These are phyloP conservation scores for Choreutis nemorana DNA, from an alignment of 2,888 invertebrate species.

Conservation along the genomic window DNA sequence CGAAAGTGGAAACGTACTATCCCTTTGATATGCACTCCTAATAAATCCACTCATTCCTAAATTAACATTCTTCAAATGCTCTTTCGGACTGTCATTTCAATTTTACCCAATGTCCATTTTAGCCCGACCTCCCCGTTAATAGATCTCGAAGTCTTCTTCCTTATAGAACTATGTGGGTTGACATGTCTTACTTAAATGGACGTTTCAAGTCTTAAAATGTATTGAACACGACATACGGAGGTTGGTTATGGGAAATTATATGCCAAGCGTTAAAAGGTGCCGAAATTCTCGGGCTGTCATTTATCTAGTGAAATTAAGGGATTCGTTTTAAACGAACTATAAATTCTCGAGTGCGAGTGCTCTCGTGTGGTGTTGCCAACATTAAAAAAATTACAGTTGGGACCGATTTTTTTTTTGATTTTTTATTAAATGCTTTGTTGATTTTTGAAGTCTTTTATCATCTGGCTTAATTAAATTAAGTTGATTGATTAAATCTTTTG, in stretches of 20 bases:
- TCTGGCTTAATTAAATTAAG: no score
- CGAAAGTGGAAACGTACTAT: constrained; percentile 10
- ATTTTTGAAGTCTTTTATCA: constrained; percentile 10
- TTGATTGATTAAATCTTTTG: no score
- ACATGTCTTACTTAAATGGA: constrained; percentile 20
- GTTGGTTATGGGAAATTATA: constrained; percentile 39
- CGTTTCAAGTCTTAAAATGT: constrained; percentile 27
- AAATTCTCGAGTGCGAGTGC: constrained; percentile 39
- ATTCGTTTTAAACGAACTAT: constrained; percentile 54
- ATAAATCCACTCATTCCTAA: constrained; percentile 32
- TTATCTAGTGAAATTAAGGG: constrained; percentile 58
- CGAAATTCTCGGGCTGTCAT: constrained; percentile 40
- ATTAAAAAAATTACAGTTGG: no score
- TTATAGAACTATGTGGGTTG: background rate
- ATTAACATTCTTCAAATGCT: constrained; percentile 46
- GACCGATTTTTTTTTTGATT: no score
- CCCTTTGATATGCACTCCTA: constrained; percentile 31
- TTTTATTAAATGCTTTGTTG: no score
- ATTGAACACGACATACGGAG: constrained; percentile 26
- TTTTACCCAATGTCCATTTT: constrained; percentile 16
- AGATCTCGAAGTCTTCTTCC: background rate
- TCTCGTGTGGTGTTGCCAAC: constrained; percentile 38
- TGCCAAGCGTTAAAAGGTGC: constrained; percentile 47
- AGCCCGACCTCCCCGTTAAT: constrained; percentile 14
- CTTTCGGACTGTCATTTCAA: constrained; percentile 26